Base-by-base conservation (phyloP, 1,140 invertebrate genomes). In the Drosophila quadrilineata region DNA sequence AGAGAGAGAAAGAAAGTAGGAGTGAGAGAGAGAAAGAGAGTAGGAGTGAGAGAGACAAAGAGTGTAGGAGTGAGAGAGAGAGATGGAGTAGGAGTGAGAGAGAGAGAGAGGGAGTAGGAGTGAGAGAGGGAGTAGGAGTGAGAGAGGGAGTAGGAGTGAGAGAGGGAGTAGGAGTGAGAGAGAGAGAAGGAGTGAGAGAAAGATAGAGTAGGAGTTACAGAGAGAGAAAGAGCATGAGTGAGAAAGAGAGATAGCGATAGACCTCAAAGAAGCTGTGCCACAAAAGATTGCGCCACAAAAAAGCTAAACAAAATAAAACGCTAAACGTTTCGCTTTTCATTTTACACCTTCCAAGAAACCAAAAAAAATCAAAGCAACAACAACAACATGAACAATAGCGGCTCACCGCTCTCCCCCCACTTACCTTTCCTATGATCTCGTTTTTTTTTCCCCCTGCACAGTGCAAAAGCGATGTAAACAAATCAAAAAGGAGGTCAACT, bases 311-410 rank as follows among this genome's bases (percentile, higher is more conserved):
- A 10, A 21, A 53, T 73, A 19, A 64, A 33, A 6, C 63, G 48
- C 64, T 76, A 71, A 65, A 71, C 67, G 60, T 16, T 72, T 72
- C 46, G 68, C 74, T 76, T 77, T 76, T 76, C 68, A 72, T 77
- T 76, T 76, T 77, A 77, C 73, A 76, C 73, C 73, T 77, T 62
- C 56, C 43, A 72, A 65, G 36, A 59, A 75, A 68, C n/a, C n/a
- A n/a, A n/a, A n/a, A n/a, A n/a, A 71, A 33, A 63, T 14, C 10
- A 6, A 41, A 43, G n/a, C 24, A 62, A 5, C 10, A 28, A 38
- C 10, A 46, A 46, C 16, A 17, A 16, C 40, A 65, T 31, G 26
- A 66, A 41, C 45, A 58, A 54, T n/a, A n/a, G n/a, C n/a, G n/a
- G n/a, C n/a, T n/a, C 16, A 28, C 9, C 38, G 21, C 14, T 36